Percentiles rank a stretch among this genome's conserved stretches.
phyloP scores from a whole-genome alignment of 2,113 vertebrate genomes.

The Bujurquina vittata region DNA sequence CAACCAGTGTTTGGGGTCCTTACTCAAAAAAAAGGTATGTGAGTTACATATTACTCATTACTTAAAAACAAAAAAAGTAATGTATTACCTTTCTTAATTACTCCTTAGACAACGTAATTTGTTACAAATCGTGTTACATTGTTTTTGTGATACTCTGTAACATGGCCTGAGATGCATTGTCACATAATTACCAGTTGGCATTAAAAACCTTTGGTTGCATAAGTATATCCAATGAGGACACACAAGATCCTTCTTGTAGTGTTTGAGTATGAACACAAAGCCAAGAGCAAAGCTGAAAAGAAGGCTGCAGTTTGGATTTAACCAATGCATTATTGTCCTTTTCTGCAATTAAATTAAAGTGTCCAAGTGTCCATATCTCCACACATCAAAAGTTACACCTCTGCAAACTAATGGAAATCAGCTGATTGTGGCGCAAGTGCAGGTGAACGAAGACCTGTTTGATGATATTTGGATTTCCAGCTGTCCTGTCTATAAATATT shows the following conservation, averaged over 20 bases:
- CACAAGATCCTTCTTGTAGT: background rate
- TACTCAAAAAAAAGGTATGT: background rate
- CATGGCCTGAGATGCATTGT: background rate
- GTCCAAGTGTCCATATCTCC: no score
- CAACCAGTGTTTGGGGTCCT: background rate
- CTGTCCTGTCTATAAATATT: no score
- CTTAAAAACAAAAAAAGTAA: background rate
- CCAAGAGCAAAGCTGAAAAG: background rate
- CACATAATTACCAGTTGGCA: rapidly evolving
- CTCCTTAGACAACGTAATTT: background rate
- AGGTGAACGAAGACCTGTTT: no score
- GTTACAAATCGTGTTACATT: background rate
- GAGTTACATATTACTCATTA: no score
- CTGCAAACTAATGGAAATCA: no score
- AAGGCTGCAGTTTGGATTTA: background rate
- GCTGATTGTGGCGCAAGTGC: no score
- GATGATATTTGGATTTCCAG: no score
- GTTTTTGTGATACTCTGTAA: background rate
- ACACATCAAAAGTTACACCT: no score
- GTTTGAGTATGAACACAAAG: background rate
- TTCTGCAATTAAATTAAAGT: no score
- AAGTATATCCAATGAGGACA: background rate
- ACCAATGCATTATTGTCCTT: no score
- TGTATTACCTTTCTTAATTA: background rate
- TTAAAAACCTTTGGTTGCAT: rapidly evolving